Conservation (phyloP, 2,797 vertebrate genomes). For the Chaenodraco wilsoni region DNA sequence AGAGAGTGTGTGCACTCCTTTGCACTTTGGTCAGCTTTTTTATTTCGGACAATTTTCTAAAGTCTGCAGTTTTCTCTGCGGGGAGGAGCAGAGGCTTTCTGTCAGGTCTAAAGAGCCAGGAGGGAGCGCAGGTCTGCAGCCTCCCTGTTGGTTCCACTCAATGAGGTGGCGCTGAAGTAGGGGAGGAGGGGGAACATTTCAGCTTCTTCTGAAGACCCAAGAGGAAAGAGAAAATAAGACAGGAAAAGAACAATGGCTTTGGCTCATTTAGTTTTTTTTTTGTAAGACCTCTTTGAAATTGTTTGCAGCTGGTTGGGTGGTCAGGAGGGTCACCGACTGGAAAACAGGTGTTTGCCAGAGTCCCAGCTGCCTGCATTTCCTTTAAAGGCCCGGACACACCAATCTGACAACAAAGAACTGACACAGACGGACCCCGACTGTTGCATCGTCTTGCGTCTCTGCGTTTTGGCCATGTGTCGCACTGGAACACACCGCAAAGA, state of each 20-base stretch:
- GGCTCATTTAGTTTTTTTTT: constrained; percentile 21
- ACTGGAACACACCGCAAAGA: no score
- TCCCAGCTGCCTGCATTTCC: constrained; percentile 2
- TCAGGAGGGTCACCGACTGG: constrained; percentile 22
- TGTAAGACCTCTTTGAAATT: constrained; percentile 20
- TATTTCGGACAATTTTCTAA: constrained; percentile 38
- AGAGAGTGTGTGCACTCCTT: not conserved
- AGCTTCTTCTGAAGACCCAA: constrained; percentile 19
- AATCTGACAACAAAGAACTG: no score
- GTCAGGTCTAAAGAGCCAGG: constrained; percentile 34
- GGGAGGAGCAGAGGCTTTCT: constrained; percentile 31
- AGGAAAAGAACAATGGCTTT: constrained; percentile 8
- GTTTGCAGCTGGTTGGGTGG: constrained; percentile 17
- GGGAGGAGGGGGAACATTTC: constrained; percentile 4
- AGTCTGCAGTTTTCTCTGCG: constrained; percentile 34
- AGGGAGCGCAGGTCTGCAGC: constrained; percentile 27
- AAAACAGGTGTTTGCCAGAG: constrained; percentile 26
- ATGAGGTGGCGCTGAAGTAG: constrained; percentile 20
- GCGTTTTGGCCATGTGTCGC: no score
- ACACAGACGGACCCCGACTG: no score
- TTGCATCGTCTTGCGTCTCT: no score
- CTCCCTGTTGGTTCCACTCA: constrained; percentile 25
- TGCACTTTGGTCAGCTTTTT: constrained; percentile 21
- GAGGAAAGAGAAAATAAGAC: constrained; percentile 7
- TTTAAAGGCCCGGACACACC: not conserved